Evolutionary conservation across 1,140 invertebrate genomes (phyloP).

Genomic region (Amphibalanus amphitrite): DNA sequence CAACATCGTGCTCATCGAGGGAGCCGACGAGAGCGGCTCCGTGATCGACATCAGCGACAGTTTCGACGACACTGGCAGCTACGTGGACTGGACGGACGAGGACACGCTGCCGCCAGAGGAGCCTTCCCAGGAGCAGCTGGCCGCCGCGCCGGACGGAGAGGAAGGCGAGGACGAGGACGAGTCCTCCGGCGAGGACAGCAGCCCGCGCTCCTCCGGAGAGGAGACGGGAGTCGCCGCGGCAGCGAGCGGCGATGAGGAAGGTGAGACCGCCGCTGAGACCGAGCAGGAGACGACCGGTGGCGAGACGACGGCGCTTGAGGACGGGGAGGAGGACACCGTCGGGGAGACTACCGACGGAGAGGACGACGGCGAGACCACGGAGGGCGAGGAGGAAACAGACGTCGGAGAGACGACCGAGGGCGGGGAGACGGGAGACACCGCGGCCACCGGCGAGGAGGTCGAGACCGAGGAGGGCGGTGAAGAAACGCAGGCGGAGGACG

Average conservation of each 20-base stretch:
- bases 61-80: neutral
- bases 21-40: neutral
- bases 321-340: too few relatives aligned
- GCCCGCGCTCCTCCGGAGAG: too few relatives aligned
- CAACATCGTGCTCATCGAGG: neutral
- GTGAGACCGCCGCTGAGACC: neutral
- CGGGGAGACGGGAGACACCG: neutral
- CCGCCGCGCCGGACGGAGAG: neutral
- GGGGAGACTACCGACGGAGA: neutral
- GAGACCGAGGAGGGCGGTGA: neutral
- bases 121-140: neutral
- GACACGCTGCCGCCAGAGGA: neutral
- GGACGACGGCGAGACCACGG: neutral
- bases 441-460: too few relatives aligned
- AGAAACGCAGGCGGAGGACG: neutral
- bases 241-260: neutral
- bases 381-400: neutral
- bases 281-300: neutral
- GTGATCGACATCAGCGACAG: neutral
- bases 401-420: too few relatives aligned
- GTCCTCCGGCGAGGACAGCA: too few relatives aligned
- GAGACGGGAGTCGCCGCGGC: too few relatives aligned
- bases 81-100: constrained; percentile 1
- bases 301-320: too few relatives aligned
- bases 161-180: neutral